Evolutionary conservation across 2,797 vertebrate species (phyloP).

Genomic region (Hypotaenidia okinawae): DNA sequence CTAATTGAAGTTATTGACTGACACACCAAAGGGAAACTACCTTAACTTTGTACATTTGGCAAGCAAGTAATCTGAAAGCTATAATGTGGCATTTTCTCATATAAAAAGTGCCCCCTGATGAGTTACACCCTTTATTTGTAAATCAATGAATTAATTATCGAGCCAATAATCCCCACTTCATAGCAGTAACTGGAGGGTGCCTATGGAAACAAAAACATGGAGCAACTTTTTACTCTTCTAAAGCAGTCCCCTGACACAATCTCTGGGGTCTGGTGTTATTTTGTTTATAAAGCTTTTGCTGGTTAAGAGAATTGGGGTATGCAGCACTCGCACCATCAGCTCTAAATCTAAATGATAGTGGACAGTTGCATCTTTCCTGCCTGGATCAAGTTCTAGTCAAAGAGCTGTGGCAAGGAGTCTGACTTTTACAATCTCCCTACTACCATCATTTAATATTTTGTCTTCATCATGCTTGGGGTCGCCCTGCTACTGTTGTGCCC

Average conservation of each 20-base stretch:
- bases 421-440: neutral
- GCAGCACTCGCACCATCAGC: neutral
- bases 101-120: neutral
- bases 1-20: slow-evolving; percentile 45
- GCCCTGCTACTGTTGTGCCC: neutral
- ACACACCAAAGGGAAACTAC: slow-evolving; percentile 2
- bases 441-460: neutral
- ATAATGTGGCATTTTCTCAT: neutral
- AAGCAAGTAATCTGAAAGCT: neutral
- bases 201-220: neutral
- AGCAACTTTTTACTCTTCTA: neutral
- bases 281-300: neutral
- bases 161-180: neutral
- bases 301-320: neutral
- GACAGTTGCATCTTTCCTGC: neutral
- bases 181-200: neutral
- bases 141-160: slow-evolving; percentile 43
- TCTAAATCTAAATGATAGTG: neutral
- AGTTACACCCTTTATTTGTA: neutral
- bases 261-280: neutral
- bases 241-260: neutral
- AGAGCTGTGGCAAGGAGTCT: neutral
- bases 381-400: neutral
- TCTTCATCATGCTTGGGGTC: neutral
- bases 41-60: neutral